Base-by-base conservation (phyloP, 1,140 invertebrate genomes). In the Megathymus violae region DNA sequence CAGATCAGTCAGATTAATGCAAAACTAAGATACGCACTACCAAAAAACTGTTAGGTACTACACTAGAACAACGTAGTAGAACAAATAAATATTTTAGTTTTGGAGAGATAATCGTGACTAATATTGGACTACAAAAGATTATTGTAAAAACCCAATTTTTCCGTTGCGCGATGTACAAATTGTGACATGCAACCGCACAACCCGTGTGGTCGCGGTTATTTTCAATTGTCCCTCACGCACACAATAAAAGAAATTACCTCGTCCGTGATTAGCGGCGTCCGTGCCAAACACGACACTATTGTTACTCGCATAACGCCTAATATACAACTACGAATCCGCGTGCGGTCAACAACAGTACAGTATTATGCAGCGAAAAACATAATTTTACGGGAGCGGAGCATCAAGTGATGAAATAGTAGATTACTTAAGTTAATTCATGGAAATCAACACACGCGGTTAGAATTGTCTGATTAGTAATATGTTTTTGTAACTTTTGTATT, bases 61-160 rank as follows among this genome's bases (percentile, higher is more conserved):
- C n/a, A n/a, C n/a, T n/a, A n/a, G n/a, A n/a, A n/a, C n/a, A n/a
- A n/a, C n/a, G n/a, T n/a, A n/a, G n/a, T n/a, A n/a, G n/a, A n/a
- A n/a, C n/a, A n/a, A n/a, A n/a, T n/a, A n/a, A n/a, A n/a, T n/a
- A n/a, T n/a, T n/a, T n/a, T n/a, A n/a, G n/a, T n/a, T n/a, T n/a
- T n/a, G n/a, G n/a, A n/a, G n/a, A n/a, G n/a, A n/a, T n/a, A n/a
- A n/a, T n/a, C n/a, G n/a, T n/a, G n/a, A n/a, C n/a, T n/a, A n/a
- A n/a, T n/a, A n/a, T n/a, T n/a, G n/a, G n/a, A n/a, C n/a, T n/a
- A n/a, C n/a, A n/a, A n/a, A n/a, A n/a, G n/a, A n/a, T n/a, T n/a
- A n/a, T 22, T 3, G 19, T 44, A 60, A 72, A 72, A 67, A 63
- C 62, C 69, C 61, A 59, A 51, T 62, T 76, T 74, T 74, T 64